These are phyloP conservation scores for Pantelozetes paolii DNA, from an alignment of 2,888 invertebrate species.

Conservation along the genomic window DNA sequence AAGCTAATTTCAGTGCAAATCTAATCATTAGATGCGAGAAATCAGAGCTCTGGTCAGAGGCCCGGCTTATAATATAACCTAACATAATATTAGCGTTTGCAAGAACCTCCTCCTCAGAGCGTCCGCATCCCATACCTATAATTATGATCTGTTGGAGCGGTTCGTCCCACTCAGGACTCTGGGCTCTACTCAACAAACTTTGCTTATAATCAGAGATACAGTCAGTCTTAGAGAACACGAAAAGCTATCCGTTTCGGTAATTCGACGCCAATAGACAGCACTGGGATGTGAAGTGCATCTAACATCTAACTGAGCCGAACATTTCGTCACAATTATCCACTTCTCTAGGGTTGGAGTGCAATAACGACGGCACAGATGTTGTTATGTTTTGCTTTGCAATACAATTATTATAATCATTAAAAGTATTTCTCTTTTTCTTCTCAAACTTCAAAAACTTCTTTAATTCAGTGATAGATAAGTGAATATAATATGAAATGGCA, in stretches of 20 bases:
- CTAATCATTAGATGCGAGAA: not conserved
- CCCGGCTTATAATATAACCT: not conserved
- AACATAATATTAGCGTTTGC: conserved; percentile 1
- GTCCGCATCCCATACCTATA: conserved; percentile 22
- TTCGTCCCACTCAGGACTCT: conserved; percentile 14
- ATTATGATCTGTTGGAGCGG: conserved; percentile 29
- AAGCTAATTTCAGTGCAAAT: conserved; percentile 1
- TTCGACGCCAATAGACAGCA: conserved; percentile 1
- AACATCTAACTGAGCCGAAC: not conserved
- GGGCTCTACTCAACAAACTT: not conserved
- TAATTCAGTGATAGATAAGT: not conserved
- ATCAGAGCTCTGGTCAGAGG: conserved; percentile 10
- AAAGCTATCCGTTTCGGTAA: conserved; percentile 13
- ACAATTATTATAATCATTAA: not conserved
- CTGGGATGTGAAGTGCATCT: not conserved
- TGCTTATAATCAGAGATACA: not conserved
- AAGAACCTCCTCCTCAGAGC: conserved; percentile 29
- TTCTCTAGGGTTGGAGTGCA: not conserved
- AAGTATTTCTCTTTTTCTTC: not conserved
- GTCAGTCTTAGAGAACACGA: not conserved
- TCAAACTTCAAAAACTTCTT: not conserved
- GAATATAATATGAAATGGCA: not conserved
- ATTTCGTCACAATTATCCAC: conserved; percentile 28
- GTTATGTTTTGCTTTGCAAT: not conserved
- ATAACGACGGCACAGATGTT: conserved; percentile 18